Conservation (phyloP, 1,140 invertebrate species). For the Bilobella aurantiaca region DNA sequence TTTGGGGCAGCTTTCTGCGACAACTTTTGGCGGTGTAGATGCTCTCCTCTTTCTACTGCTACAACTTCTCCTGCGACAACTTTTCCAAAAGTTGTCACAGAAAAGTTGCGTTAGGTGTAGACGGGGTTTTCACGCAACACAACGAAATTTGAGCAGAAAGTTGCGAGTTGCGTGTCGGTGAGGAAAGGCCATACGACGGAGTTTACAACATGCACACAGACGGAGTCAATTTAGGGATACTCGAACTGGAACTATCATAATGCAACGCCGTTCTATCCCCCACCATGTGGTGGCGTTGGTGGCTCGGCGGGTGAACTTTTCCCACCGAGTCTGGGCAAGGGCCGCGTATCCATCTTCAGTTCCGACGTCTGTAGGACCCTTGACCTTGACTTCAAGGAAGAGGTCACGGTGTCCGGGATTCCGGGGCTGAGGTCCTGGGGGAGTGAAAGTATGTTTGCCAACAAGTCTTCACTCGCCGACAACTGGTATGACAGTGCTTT, state of each 20-base stretch:
- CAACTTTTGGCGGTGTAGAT: no score
- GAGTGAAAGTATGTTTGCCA: constrained; percentile 53
- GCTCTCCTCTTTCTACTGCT: no score
- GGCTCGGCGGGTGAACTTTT: constrained; percentile 69
- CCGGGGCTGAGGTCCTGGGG: constrained; percentile 51
- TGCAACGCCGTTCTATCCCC: constrained; percentile 49
- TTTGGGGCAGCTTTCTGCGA: no score
- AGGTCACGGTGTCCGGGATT: constrained; percentile 46
- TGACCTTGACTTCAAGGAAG: constrained; percentile 47
- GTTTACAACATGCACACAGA: constrained; percentile 63
- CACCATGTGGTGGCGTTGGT: constrained; percentile 52
- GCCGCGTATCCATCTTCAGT: constrained; percentile 37
- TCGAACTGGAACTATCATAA: constrained; percentile 63
- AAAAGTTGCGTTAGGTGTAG: background rate
- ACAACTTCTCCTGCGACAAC: no score
- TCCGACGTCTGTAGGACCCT: constrained; percentile 41
- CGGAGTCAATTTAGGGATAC: no score
- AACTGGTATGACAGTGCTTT: constrained; percentile 45
- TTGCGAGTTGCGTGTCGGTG: no score
- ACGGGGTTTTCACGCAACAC: background rate
- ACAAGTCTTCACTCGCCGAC: constrained; percentile 54
- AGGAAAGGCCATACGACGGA: no score
- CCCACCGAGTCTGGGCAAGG: constrained; percentile 46
- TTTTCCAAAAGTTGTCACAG: no score
- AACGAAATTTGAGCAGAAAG: no score